phyloP scores from a whole-genome alignment of 2,113 vertebrate genomes.

The Corydoras maculifer region DNA sequence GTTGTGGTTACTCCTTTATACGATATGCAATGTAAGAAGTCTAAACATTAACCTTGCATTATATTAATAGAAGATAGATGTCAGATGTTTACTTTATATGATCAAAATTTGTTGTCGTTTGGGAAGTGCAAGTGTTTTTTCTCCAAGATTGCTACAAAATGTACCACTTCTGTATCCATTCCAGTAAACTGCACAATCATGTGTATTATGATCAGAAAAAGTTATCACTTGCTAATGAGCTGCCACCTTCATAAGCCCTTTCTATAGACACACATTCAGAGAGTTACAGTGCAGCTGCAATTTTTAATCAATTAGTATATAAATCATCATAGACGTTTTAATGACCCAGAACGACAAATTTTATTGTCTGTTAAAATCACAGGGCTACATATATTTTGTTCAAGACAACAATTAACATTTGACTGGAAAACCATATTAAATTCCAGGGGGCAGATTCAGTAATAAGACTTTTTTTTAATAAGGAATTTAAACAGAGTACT shows the following conservation, averaged over 20 bases:
- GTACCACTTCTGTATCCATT: background rate
- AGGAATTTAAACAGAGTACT: too few species aligned
- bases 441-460: too few species aligned
- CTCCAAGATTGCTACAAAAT: background rate
- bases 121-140: too few species aligned
- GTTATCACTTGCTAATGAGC: conserved; percentile 13
- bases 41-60: too few species aligned
- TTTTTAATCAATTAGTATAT: conserved; percentile 22
- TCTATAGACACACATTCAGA: conserved; percentile 12
- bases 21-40: too few species aligned
- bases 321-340: background rate
- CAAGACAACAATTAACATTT: background rate
- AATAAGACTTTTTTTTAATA: too few species aligned
- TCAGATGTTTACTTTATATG: too few species aligned
- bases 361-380: background rate
- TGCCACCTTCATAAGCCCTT: conserved; percentile 22
- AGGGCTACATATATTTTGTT: background rate
- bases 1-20: too few species aligned
- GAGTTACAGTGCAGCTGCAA: conserved; percentile 14
- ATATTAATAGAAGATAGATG: too few species aligned
- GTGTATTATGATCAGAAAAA: background rate
- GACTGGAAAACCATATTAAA: too few species aligned
- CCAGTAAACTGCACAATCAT: background rate
- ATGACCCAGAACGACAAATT: background rate
- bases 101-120: background rate